A percentile compares a stretch with the other conserved stretches of the same genome.
Conservation (phyloP, 2,797 vertebrate genomes). For the Limosa lapponica region DNA sequence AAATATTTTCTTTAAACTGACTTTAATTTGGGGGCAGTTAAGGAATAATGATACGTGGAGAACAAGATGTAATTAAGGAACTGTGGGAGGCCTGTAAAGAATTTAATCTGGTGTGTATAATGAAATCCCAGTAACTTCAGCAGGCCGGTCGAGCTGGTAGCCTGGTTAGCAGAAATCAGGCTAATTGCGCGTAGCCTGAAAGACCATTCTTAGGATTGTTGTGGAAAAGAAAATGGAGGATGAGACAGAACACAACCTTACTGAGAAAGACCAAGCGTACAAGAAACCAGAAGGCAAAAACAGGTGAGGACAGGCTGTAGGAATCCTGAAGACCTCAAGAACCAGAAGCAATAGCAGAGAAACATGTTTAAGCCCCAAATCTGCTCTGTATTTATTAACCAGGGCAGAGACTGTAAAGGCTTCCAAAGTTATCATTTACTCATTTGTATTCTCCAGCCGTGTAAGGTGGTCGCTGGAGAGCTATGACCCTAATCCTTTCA, state of each 20-base stretch:
- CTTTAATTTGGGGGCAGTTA: background rate
- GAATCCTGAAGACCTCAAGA: too few species aligned
- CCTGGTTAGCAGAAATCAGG: background rate
- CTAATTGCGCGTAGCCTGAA: background rate
- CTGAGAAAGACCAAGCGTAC: background rate
- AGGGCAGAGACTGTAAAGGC: too few species aligned
- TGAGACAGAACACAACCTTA: background rate
- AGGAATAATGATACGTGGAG: background rate
- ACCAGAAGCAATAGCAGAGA: too few species aligned
- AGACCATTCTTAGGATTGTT: background rate
- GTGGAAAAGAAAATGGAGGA: background rate
- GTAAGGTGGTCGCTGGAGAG: too few species aligned
- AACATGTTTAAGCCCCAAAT: too few species aligned
- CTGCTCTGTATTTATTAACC: too few species aligned
- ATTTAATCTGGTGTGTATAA: background rate
- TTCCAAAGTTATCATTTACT: too few species aligned
- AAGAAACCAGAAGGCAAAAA: too few species aligned
- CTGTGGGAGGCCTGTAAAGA: background rate
- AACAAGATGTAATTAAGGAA: constrained; percentile 5
- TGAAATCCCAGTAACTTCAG: background rate
- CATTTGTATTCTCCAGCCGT: too few species aligned
- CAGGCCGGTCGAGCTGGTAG: accelerated
- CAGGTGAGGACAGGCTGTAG: too few species aligned
- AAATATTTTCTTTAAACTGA: background rate
- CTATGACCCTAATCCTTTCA: too few species aligned